phyloP scores from a whole-genome alignment of 2,888 invertebrate genomes.

The Sympetrum striolatum region DNA sequence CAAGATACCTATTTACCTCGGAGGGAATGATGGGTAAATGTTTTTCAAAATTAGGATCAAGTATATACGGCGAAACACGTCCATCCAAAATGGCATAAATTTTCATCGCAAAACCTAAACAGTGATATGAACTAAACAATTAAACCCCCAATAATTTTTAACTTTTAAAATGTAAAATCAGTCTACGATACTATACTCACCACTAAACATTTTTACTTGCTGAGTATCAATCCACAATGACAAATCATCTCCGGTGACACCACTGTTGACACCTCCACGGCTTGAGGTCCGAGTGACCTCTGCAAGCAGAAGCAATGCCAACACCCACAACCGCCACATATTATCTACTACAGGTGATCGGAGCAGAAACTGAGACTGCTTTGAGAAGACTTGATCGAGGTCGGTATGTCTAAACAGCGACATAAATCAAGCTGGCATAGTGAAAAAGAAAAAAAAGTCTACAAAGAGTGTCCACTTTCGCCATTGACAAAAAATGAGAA shows the following conservation, averaged over 20 bases:
- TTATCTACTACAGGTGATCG: background rate
- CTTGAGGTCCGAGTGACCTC: constrained; percentile 25
- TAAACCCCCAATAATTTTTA: background rate
- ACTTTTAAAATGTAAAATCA: background rate
- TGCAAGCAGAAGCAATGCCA: constrained; percentile 30
- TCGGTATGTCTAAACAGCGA: constrained; percentile 25
- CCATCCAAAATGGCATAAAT: constrained; percentile 91
- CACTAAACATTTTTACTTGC: constrained; percentile 90
- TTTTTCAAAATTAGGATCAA: constrained; percentile 89
- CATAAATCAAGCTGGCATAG: constrained; percentile 33
- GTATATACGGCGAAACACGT: constrained; percentile 81
- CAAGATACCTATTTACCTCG: constrained; percentile 67
- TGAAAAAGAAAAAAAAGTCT: constrained; percentile 16
- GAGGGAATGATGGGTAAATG: constrained; percentile 90
- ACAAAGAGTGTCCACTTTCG: background rate
- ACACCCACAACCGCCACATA: constrained; percentile 20
- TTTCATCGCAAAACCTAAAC: constrained; percentile 80
- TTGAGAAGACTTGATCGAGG: background rate
- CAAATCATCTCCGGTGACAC: constrained; percentile 27
- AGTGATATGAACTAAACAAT: constrained; percentile 45
- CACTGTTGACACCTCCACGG: constrained; percentile 30
- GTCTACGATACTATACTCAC: constrained; percentile 61
- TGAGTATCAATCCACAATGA: constrained; percentile 86
- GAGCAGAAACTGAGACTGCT: background rate
- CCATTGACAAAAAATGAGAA: background rate